A percentile compares a stretch with the other conserved stretches of the same genome.
These are phyloP conservation scores for Sinohyriopsis cumingii DNA, from an alignment of 2,888 invertebrate genomes.

Conservation along the genomic window DNA sequence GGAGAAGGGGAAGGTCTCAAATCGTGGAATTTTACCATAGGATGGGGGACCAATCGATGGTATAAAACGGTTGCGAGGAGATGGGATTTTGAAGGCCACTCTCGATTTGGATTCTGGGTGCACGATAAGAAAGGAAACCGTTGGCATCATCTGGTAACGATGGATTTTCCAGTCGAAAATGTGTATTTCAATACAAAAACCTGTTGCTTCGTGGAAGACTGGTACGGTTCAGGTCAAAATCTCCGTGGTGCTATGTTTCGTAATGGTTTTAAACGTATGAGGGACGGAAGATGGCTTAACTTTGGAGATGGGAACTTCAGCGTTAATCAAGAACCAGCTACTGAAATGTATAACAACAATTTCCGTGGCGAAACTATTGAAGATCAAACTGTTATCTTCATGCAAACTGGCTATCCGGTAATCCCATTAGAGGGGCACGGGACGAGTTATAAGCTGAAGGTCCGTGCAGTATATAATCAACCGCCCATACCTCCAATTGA, in stretches of 20 bases:
- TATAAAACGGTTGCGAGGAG: conserved; percentile 29
- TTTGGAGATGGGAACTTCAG: conserved; percentile 15
- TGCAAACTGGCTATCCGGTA: neutral
- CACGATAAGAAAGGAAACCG: conserved; percentile 10
- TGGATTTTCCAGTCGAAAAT: conserved; percentile 27
- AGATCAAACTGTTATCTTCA: neutral
- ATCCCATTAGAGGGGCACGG: neutral
- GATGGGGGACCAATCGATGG: conserved; percentile 33
- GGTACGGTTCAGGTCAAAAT: conserved; percentile 25
- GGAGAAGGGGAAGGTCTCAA: conserved; percentile 37
- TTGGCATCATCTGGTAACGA: conserved; percentile 34
- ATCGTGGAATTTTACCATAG: conserved; percentile 30
- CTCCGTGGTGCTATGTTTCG: conserved; percentile 14
- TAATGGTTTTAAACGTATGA: conserved; percentile 22
- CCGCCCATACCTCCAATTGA: no score
- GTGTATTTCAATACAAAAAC: conserved; percentile 19
- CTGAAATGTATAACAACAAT: conserved; percentile 12
- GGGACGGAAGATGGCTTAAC: conserved; percentile 17
- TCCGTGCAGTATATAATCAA: neutral
- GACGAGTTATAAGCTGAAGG: neutral
- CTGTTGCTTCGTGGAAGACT: conserved; percentile 34
- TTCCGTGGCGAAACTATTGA: conserved; percentile 12
- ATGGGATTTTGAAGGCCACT: conserved; percentile 20
- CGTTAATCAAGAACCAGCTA: conserved; percentile 20
- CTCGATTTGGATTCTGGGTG: conserved; percentile 37